Evolutionary conservation across 2,113 vertebrate genomes (phyloP).

Genomic region (Nycticorax nycticorax): DNA sequence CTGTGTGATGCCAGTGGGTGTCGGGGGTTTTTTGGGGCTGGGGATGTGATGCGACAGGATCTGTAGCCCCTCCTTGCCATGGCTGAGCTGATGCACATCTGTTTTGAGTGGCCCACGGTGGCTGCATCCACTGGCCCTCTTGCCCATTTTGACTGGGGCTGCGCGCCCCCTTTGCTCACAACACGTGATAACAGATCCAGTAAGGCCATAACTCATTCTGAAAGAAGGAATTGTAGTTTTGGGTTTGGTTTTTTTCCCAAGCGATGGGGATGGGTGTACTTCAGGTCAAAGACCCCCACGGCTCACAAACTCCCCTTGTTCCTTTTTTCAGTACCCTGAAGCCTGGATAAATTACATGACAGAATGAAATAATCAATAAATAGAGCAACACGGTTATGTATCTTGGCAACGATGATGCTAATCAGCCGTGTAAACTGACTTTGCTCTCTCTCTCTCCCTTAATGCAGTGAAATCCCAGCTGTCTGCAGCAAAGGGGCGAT

Average conservation of each 20-base stretch:
- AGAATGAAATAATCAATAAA: constrained; percentile 27
- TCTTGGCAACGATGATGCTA: constrained; percentile 43
- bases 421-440: not conserved
- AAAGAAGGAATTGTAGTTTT: not conserved
- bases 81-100: not conserved
- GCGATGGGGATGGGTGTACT: not conserved
- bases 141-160: accelerated
- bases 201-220: not conserved
- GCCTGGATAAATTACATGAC: not conserved
- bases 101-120: not conserved
- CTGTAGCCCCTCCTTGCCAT: not conserved
- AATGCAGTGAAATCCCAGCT: not conserved
- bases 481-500: not conserved
- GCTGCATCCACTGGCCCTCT: not conserved
- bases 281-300: not conserved
- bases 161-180: not conserved
- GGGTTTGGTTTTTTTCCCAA: not conserved
- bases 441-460: not conserved
- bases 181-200: accelerated
- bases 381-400: not conserved
- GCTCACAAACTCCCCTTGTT: not conserved
- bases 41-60: not conserved
- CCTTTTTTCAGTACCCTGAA: not conserved
- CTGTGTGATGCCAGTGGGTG: not conserved
- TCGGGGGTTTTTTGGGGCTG: accelerated